Conservation (phyloP, 2,113 vertebrate species). For the Triplophysa dalaica region DNA sequence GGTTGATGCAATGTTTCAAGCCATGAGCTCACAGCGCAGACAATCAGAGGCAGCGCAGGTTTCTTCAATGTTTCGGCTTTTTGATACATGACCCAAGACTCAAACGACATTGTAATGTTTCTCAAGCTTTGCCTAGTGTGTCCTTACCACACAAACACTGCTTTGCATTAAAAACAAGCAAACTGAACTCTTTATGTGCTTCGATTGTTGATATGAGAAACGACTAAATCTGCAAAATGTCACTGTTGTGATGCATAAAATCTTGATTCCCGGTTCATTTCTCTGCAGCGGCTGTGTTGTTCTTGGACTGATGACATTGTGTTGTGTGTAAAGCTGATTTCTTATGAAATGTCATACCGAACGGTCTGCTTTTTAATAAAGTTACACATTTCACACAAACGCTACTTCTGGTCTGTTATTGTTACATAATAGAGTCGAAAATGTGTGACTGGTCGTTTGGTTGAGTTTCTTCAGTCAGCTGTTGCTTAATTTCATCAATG, state of each 20-base stretch:
- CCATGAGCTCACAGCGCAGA: slow-evolving; percentile 78
- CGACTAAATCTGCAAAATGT: slow-evolving; percentile 69
- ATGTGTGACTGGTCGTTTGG: too few species aligned
- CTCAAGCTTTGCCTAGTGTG: slow-evolving; percentile 37
- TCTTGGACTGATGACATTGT: slow-evolving; percentile 58
- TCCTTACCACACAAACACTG: not conserved
- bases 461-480: too few species aligned
- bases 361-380: slow-evolving; percentile 80
- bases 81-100: slow-evolving; percentile 28
- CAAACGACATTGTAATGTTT: slow-evolving; percentile 48
- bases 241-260: slow-evolving; percentile 68
- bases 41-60: slow-evolving; percentile 75
- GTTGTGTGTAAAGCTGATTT: slow-evolving; percentile 70
- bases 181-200: slow-evolving; percentile 1
- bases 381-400: slow-evolving; percentile 71
- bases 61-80: slow-evolving; percentile 50
- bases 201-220: slow-evolving; percentile 55
- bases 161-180: not conserved
- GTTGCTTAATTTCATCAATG: too few species aligned
- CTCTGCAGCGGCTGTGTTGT: slow-evolving; percentile 59
- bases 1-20: slow-evolving; percentile 61
- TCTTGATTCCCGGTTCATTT: slow-evolving; percentile 64
- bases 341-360: slow-evolving; percentile 63
- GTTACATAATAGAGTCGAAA: not conserved
- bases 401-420: slow-evolving; percentile 24